phyloP scores from a whole-genome alignment of 1,140 invertebrate genomes.

The Marisa cornuarietis region DNA sequence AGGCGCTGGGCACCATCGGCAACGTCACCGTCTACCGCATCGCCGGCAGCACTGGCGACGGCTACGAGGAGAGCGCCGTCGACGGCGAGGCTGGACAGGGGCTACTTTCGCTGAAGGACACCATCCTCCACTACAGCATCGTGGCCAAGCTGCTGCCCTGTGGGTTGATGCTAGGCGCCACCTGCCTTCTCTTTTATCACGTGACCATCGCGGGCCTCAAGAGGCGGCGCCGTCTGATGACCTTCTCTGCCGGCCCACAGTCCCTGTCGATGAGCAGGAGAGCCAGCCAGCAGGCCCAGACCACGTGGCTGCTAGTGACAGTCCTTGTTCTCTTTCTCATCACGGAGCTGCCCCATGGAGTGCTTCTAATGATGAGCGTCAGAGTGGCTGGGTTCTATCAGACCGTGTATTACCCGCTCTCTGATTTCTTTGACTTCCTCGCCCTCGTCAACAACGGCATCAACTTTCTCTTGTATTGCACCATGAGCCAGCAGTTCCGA shows the following conservation, averaged over 20 bases:
- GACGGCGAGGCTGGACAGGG: conserved; percentile 46
- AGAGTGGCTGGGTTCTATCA: conserved; percentile 50
- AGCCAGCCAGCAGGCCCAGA: conserved; percentile 71
- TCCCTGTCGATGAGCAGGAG: too few species aligned
- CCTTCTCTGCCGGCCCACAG: conserved; percentile 61
- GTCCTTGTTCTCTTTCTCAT: conserved; percentile 79
- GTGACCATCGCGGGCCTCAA: conserved; percentile 53
- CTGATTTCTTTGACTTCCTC: conserved; percentile 89
- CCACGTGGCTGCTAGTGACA: conserved; percentile 65
- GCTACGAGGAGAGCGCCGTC: conserved; percentile 60
- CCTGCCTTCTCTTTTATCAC: conserved; percentile 65
- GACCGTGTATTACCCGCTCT: conserved; percentile 71
- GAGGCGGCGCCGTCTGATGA: conserved; percentile 56
- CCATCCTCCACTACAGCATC: conserved; percentile 56
- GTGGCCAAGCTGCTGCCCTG: conserved; percentile 67
- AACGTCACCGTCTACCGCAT: conserved; percentile 25
- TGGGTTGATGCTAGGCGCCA: conserved; percentile 66
- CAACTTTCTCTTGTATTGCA: conserved; percentile 92
- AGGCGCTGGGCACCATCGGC: conserved; percentile 6
- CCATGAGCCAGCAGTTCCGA: conserved; percentile 92
- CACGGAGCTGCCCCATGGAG: conserved; percentile 81
- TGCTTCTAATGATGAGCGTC: conserved; percentile 61
- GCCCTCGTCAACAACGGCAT: conserved; percentile 90
- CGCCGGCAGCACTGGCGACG: too few species aligned
- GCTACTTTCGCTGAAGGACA: conserved; percentile 40